Percentiles rank a stretch among this genome's conserved stretches.
phyloP scores from a whole-genome alignment of 1,140 invertebrate genomes.

The Probaryconus sp. region DNA sequence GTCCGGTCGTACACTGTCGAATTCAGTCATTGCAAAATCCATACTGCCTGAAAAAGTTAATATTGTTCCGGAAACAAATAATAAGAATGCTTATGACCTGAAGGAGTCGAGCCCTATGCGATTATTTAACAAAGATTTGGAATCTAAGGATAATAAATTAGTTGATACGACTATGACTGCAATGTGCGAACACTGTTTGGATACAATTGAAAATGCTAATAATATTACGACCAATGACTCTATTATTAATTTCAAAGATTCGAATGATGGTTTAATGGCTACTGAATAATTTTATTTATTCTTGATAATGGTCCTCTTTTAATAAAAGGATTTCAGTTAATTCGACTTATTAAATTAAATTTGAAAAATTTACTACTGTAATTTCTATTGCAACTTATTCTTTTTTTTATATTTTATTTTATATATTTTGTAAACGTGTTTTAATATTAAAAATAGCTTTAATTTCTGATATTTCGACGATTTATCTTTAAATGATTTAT shows the following conservation, averaged over 20 bases:
- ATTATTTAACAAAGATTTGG: constrained; percentile 21
- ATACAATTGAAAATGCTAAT: constrained; percentile 1
- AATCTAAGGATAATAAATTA: constrained; percentile 40
- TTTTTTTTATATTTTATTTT: too few relatives aligned
- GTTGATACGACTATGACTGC: constrained; percentile 26
- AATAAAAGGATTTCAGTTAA: too few relatives aligned
- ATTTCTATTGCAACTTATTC: too few relatives aligned
- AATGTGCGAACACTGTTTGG: constrained; percentile 14
- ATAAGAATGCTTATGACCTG: constrained; percentile 2
- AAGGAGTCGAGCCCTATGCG: constrained; percentile 8
- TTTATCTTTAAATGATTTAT: too few relatives aligned
- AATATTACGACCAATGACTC: constrained; percentile 6
- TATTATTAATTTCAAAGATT: constrained; percentile 51
- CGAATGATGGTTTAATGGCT: constrained; percentile 59
- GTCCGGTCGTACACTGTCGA: constrained; percentile 27
- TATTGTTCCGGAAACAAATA: neutral
- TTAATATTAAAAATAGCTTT: too few relatives aligned
- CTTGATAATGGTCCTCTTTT: too few relatives aligned
- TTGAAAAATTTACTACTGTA: too few relatives aligned
- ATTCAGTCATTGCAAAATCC: constrained; percentile 1
- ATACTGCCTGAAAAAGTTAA: neutral
- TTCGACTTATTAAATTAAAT: too few relatives aligned
- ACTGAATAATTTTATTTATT: constrained; percentile 58
- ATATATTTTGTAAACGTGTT: too few relatives aligned
- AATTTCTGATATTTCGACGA: too few relatives aligned